Base-by-base conservation (phyloP, 2,888 invertebrate genomes). In the Trissoscelio sp. region DNA sequence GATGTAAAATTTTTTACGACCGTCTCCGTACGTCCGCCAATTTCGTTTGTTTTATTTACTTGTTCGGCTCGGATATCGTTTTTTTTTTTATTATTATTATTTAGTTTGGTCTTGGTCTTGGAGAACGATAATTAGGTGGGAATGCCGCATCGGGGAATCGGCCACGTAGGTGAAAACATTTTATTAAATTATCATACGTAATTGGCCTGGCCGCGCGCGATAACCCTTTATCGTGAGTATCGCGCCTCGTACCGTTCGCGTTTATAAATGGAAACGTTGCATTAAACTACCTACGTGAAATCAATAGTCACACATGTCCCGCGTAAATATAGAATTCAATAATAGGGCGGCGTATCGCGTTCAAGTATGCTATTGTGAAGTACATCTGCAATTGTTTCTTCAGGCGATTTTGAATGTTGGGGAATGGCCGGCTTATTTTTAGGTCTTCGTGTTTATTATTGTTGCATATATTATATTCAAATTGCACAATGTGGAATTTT, bases 121-220 rank as follows among this genome's bases (percentile, higher is more conserved):
- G 48, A 11, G 37, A 9, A 34, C 22, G 60, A 79, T 79, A 79
- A 79, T 79, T 73, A 79, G 79, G 79, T 79, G 79, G 69, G 62
- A 79, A 79, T n/a, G 60, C 66, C 46, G 70, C 53, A 11, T 6
- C 57, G 51, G 34, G 42, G 42, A 0, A 48, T 37, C 28, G 66
- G 28, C 66, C 57, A 48, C 58, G 62, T 69, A 70, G 72, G 79
- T 62, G 79, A 31, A 67, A 69, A 53, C 73, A 48, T 80, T 80
- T 80, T 64, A 74, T 74, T 69, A 62, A 80, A 74, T 74, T 80
- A 74, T 73, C 80, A 74, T 74, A 57, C 58, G 62, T 80, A 80
- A 80, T 80, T 70, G 72, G 55, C 57, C 51, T 70, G 12, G 28
- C 55, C 20, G 37, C 55, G 64, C 80, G 64, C 73, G 74, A 80